Base-by-base conservation (phyloP, 2,888 invertebrate species). In the Eulithis prunata region DNA sequence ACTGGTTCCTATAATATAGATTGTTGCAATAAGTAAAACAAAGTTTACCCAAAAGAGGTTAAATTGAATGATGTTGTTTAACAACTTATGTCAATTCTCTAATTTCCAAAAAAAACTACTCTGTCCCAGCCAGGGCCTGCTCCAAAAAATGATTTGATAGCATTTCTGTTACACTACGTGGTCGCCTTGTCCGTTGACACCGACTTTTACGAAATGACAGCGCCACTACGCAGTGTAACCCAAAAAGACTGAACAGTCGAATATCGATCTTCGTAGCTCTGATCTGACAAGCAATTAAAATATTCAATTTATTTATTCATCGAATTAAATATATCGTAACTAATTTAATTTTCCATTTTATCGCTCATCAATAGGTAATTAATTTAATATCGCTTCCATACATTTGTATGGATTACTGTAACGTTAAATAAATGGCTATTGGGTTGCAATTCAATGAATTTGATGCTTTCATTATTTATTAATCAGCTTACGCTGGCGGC, bases 241-340 rank as follows among this genome's bases (percentile, higher is more conserved):
- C 21, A 21, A 21, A 21, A 21, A 21, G 1, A 21, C 21, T 2
- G 21, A 21, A 1, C 21, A 21, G 21, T 21, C 21, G 21, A 21
- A 21, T 21, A 21, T 21, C 21, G 21, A 21, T 21, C 21, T 21
- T 21, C 2, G 21, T 21, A 21, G 21, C 21, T 21, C 2, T 41
- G 51, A 59, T 60, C 60, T 57, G 45, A 7, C 21, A 41, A 21
- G 21, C 51, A 58, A 59, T 63, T 59, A 62, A 56, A 63, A 63
- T 63, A 53, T 60, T 67, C 62, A 63, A 63, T 62, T 52, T 62
- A 54, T 58, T 58, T 52, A 45, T 45, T 52, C 59, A 59, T 52
- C 28, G 52, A 59, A 59, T 59, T 62, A 32, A 57, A 62, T 47
- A 58, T 54, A 47, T 51, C 55, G 49, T 45, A 56, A 64, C 56